Percentiles rank a stretch among this genome's conserved stretches.
Evolutionary conservation across 2,888 invertebrate genomes (phyloP).

Genomic region (Tridacna crocea): DNA sequence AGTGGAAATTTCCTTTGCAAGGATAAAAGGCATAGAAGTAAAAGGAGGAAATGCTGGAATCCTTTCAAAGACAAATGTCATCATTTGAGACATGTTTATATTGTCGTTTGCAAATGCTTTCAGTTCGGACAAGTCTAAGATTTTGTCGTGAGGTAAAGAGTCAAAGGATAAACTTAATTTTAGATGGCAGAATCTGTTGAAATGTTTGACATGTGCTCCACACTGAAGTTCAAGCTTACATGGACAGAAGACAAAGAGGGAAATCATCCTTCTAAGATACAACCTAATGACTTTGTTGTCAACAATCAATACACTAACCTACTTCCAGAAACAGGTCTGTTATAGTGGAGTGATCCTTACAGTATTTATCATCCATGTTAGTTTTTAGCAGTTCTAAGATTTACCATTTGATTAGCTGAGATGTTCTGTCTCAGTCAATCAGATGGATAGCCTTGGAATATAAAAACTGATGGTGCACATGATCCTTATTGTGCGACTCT

Average conservation of each 20-base stretch:
- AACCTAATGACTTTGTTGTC: slow-evolving; percentile 66
- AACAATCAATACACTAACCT: slow-evolving; percentile 56
- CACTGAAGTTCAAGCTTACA: slow-evolving; percentile 92
- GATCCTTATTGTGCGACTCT: too few species aligned
- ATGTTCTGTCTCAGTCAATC: too few species aligned
- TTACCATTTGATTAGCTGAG: too few species aligned
- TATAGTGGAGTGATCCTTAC: too few species aligned
- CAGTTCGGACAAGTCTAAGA: not conserved
- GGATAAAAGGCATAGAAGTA: not conserved
- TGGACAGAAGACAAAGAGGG: slow-evolving; percentile 86
- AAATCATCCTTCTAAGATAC: slow-evolving; percentile 40
- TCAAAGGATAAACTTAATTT: slow-evolving; percentile 27
- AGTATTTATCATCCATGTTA: too few species aligned
- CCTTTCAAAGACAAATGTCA: too few species aligned
- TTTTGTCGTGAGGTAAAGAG: not conserved
- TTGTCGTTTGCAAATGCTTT: not conserved
- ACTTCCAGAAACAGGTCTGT: slow-evolving; percentile 30
- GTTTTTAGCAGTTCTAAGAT: too few species aligned
- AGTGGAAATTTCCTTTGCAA: too few species aligned
- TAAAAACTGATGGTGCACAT: too few species aligned
- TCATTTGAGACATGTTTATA: too few species aligned
- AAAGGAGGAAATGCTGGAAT: slow-evolving; percentile 8
- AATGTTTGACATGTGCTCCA: slow-evolving; percentile 91
- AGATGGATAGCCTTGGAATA: too few species aligned
- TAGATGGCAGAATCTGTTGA: slow-evolving; percentile 86